A percentile compares a stretch with the other conserved stretches of the same genome.
phyloP scores from a whole-genome alignment of 2,888 invertebrate genomes.

The Tanaodytes sp. region DNA sequence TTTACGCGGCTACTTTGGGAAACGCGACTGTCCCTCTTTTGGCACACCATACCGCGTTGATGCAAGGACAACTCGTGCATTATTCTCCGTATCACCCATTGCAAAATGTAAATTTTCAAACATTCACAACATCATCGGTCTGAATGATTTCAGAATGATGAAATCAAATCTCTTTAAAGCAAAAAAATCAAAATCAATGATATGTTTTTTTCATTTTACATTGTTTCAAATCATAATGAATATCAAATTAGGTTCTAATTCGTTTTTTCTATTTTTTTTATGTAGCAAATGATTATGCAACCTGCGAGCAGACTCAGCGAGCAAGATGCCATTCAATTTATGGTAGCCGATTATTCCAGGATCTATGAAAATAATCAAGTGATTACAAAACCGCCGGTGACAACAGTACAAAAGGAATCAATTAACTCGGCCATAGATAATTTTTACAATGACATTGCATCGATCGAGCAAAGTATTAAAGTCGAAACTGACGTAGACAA shows the following conservation, averaged over 20 bases:
- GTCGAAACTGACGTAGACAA: constrained; percentile 53
- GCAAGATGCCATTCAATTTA: constrained; percentile 67
- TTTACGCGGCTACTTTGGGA: constrained; percentile 66
- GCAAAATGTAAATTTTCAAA: constrained; percentile 65
- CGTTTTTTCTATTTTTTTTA: not conserved
- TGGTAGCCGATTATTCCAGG: constrained; percentile 66
- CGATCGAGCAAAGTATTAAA: constrained; percentile 71
- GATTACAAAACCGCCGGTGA: constrained; percentile 70
- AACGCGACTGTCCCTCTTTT: constrained; percentile 65
- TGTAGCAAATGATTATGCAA: constrained; percentile 66
- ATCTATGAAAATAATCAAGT: constrained; percentile 69
- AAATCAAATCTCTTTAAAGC: too few relatives aligned
- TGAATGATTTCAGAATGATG: too few relatives aligned
- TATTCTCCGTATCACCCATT: constrained; percentile 68
- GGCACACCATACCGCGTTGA: constrained; percentile 64
- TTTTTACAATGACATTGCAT: constrained; percentile 78
- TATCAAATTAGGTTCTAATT: not conserved
- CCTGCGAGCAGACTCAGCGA: constrained; percentile 66
- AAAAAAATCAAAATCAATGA: too few relatives aligned
- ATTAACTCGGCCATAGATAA: constrained; percentile 76
- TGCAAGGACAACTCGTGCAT: constrained; percentile 69
- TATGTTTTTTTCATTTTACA: too few relatives aligned
- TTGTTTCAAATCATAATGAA: not conserved
- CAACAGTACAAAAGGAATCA: constrained; percentile 64
- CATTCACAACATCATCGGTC: too few relatives aligned